Evolutionary conservation across 2,888 invertebrate species (phyloP).

Genomic region (Bellardia pandia): DNA sequence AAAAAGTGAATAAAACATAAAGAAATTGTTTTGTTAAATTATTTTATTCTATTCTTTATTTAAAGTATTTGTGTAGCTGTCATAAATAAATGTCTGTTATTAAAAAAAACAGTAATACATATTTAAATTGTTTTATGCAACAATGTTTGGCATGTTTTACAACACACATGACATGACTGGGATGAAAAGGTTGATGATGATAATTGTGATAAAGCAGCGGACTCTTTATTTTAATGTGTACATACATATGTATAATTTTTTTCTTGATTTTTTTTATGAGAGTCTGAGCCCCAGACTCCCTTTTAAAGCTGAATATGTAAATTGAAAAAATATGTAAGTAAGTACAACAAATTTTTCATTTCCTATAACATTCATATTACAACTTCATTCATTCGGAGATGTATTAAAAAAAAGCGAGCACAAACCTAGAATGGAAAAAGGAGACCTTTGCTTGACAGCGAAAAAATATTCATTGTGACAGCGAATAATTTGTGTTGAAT

Average conservation of each 20-base stretch:
- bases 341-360: conserved; percentile 11
- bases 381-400: conserved; percentile 38
- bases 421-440: conserved; percentile 20
- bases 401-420: background rate
- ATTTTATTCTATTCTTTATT: background rate
- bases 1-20: background rate
- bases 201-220: background rate
- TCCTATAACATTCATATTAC: conserved; percentile 19
- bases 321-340: background rate
- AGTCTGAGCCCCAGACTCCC: conserved; percentile 10
- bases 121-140: conserved; percentile 1
- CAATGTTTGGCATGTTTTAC: conserved; percentile 16
- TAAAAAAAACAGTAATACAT: background rate
- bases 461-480: conserved; percentile 35
- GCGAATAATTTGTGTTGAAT: conserved; percentile 26
- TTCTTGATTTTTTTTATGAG: background rate
- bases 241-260: background rate
- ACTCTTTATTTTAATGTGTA: conserved; percentile 3
- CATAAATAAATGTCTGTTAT: conserved; percentile 26
- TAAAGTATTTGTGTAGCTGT: conserved; percentile 15
- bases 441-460: conserved; percentile 33
- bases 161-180: background rate
- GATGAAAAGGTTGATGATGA: background rate
- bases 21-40: background rate
- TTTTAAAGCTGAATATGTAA: background rate